Evolutionary conservation across 2,888 invertebrate genomes (phyloP), one percentile per base, ranked within the genome.

Genomic region (Eupithecia pulchellata): DNA sequence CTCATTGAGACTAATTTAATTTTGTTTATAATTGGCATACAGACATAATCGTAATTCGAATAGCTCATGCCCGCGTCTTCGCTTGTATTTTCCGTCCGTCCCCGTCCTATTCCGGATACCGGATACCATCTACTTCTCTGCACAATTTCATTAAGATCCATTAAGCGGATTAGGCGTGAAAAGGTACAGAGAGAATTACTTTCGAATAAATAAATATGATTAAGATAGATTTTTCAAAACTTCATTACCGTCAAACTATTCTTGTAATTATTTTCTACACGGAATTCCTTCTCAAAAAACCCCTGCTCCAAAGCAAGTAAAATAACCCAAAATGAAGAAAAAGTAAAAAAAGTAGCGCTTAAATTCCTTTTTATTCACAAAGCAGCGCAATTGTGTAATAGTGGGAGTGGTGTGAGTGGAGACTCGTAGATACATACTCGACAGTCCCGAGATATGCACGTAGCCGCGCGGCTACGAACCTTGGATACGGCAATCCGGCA

Each of bases 301-400:
- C 11, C 52, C 13, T 52, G 52, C 25, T 57, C 8, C 57, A 61
- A n/a, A 61, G 25, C n/a, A 61, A 6, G 34, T 20, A n/a, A 60
- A 60, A 32, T n/a, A 57, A 61, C 20, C 34, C 29, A 17, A 57
- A 27, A 29, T 36, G 4, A 11, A 61, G 20, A 36, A 61, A 34
- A 61, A 36, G 32, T 32, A 20, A 61, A 34, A n/a, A 58, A 14
- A 25, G 60, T 25, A 25, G 20, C 13, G 61, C 55, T 68, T 68
- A 58, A 64, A 76, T 64, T 61, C 71, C 39, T 63, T 74, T 74
- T 67, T 69, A 72, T 72, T 69, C 67, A 71, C 64, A 71, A 64
- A 67, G 64, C 70, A 64, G 58, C 52, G 67, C 74, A 74, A 73
- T 75, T 73, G 69, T 71, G 66, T 69, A 66, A 75, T 66, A 64